Percentiles rank a stretch among this genome's conserved stretches.
These are phyloP conservation scores for Liasis olivaceus DNA, from an alignment of 2,797 vertebrate species.

Conservation along the genomic window DNA sequence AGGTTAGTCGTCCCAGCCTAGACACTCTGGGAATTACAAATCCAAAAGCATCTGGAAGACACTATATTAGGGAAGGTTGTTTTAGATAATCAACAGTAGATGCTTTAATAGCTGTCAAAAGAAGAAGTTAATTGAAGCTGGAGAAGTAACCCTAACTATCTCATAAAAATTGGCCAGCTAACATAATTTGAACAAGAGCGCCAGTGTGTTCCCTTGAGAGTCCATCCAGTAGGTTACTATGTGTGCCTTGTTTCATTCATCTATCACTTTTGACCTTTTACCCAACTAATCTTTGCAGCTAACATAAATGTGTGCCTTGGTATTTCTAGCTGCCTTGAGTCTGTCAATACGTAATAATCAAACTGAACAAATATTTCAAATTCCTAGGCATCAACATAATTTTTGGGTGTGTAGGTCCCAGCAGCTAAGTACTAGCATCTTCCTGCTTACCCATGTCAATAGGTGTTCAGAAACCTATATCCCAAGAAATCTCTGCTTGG, in stretches of 20 bases:
- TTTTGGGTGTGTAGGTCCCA: background rate
- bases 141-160: background rate
- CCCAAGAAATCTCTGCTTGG: background rate
- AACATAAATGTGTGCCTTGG: constrained; percentile 9
- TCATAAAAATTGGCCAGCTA: background rate
- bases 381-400: background rate
- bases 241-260: constrained; percentile 8
- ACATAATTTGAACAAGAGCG: background rate
- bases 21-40: background rate
- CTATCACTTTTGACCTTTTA: constrained; percentile 19
- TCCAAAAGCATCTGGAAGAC: background rate
- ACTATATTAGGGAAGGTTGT: background rate
- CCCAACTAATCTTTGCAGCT: constrained; percentile 15
- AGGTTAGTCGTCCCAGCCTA: background rate
- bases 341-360: constrained; percentile 19
- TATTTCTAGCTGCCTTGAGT: constrained; percentile 10
- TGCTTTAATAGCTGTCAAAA: background rate
- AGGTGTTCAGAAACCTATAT: background rate
- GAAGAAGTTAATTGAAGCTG: background rate
- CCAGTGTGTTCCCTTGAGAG: background rate
- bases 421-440: background rate
- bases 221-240: background rate
- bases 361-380: constrained; percentile 7
- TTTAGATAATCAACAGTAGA: background rate
- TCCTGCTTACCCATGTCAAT: background rate